Evolutionary conservation across 2,113 vertebrate species (phyloP).

Genomic region (Gallinago undulata): DNA sequence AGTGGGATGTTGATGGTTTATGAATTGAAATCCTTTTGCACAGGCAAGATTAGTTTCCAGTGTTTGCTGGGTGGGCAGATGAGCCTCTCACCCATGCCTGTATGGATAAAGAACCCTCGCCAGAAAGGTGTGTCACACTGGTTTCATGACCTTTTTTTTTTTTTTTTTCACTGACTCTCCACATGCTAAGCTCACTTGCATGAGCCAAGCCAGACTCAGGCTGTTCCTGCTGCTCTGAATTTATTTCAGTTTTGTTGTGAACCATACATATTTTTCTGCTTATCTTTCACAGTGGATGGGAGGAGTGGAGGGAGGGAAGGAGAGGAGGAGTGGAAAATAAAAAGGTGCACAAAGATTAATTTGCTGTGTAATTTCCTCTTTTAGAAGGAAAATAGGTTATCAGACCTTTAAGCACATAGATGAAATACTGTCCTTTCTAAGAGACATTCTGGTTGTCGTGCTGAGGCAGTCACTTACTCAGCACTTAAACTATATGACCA

Average conservation of each 20-base stretch:
- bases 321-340: neutral
- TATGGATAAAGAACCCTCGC: neutral
- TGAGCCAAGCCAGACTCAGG: neutral
- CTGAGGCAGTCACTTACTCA: neutral
- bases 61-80: neutral
- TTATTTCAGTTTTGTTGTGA: neutral
- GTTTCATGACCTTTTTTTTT: neutral
- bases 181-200: neutral
- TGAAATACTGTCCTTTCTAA: neutral
- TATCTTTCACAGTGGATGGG: neutral
- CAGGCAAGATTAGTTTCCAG: neutral
- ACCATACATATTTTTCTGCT: neutral
- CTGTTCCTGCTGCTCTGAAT: neutral
- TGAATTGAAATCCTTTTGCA: neutral
- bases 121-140: neutral
- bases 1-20: neutral
- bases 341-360: slow-evolving; percentile 25
- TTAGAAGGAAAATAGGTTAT: neutral
- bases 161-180: neutral
- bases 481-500: slow-evolving; percentile 5
- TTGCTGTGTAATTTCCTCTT: neutral
- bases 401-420: neutral
- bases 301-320: neutral
- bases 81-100: neutral
- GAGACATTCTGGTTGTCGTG: neutral